A percentile compares a stretch with the other conserved stretches of the same genome.
These are phyloP conservation scores for Horisme vitalbata DNA, from an alignment of 2,888 invertebrate species.

Conservation along the genomic window DNA sequence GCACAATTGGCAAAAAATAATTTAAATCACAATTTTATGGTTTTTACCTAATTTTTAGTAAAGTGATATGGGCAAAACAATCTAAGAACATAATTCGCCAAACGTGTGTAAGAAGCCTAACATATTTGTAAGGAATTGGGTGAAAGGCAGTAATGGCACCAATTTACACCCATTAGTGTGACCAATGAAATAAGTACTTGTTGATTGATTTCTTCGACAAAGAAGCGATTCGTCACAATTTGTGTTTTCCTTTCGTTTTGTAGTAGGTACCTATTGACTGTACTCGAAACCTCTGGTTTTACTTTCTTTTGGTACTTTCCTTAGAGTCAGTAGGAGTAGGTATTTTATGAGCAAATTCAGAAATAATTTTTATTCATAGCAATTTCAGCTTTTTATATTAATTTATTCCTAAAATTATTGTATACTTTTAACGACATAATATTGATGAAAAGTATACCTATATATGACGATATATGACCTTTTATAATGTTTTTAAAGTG, in stretches of 20 bases:
- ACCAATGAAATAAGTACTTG: constrained; percentile 48
- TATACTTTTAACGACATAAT: too few relatives aligned
- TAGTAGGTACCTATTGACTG: constrained; percentile 29
- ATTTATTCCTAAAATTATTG: too few relatives aligned
- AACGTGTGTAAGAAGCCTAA: neutral
- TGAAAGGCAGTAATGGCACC: constrained; percentile 64
- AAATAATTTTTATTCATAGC: too few relatives aligned
- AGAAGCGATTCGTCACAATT: constrained; percentile 51
- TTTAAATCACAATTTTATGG: too few relatives aligned
- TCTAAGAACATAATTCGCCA: neutral
- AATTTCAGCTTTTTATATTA: too few relatives aligned
- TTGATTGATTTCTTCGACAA: constrained; percentile 53
- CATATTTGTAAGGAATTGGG: constrained; percentile 47
- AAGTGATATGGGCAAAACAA: too few relatives aligned
- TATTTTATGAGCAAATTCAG: too few relatives aligned
- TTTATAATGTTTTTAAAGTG: too few relatives aligned
- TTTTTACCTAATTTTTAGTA: too few relatives aligned
- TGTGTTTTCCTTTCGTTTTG: constrained; percentile 45
- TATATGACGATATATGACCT: too few relatives aligned
- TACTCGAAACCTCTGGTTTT: constrained; percentile 11
- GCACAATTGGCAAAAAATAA: too few relatives aligned
- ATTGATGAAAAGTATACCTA: too few relatives aligned
- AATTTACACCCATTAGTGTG: constrained; percentile 61
- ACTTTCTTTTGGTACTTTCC: constrained; percentile 10
- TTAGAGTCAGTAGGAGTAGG: neutral